Conservation (phyloP, 2,113 vertebrate species). For the Labeo catla region DNA sequence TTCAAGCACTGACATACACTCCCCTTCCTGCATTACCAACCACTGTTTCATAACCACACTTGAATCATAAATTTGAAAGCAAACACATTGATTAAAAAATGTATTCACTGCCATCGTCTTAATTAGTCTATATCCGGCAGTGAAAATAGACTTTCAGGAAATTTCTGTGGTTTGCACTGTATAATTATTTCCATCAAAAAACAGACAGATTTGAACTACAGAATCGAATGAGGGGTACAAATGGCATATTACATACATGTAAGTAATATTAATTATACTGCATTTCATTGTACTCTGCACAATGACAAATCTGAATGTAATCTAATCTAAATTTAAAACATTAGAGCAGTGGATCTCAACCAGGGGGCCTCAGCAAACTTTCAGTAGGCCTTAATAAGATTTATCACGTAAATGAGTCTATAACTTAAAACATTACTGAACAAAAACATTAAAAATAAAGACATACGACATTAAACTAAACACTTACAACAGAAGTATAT, state of each 20-base stretch:
- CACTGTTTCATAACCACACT: background rate
- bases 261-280: background rate
- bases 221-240: background rate
- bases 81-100: background rate
- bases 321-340: background rate
- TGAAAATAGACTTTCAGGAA: background rate
- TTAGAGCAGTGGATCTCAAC: background rate
- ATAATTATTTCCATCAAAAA: constrained; percentile 13
- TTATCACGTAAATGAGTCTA: too few species aligned
- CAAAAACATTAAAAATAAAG: background rate
- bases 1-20: constrained; percentile 30
- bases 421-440: too few species aligned
- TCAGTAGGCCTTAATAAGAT: background rate
- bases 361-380: background rate
- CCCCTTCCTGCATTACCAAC: constrained; percentile 27
- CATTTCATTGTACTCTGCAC: too few species aligned
- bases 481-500: background rate
- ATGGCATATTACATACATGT: background rate
- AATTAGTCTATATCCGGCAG: background rate
- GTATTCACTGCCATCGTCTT: background rate
- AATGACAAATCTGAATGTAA: background rate
- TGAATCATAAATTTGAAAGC: background rate
- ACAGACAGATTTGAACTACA: background rate
- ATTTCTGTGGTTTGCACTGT: background rate
- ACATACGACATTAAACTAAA: background rate